phyloP scores from a whole-genome alignment of 2,113 vertebrate genomes.

The Capreolus pygargus region DNA sequence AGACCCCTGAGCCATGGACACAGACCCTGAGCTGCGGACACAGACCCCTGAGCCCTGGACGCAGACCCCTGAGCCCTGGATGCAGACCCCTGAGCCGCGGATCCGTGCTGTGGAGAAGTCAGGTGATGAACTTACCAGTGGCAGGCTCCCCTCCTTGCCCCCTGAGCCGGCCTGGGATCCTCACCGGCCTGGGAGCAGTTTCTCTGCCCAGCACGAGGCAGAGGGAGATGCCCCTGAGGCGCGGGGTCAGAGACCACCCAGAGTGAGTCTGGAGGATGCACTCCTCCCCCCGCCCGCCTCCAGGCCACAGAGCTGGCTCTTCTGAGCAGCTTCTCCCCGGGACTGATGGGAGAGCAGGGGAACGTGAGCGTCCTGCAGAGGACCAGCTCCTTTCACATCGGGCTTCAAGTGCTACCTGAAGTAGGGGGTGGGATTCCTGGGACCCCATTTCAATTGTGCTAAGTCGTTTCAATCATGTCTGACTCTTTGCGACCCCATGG shows the following conservation, averaged over 20 bases:
- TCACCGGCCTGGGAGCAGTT: fast-evolving
- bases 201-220: not conserved
- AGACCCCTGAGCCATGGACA: fast-evolving
- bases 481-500: not conserved
- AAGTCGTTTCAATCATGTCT: not conserved
- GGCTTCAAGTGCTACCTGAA: not conserved
- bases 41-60: too few relatives aligned
- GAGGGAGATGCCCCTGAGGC: fast-evolving
- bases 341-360: too few relatives aligned
- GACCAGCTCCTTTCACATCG: not conserved
- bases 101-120: fast-evolving
- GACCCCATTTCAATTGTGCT: not conserved
- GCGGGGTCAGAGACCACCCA: not conserved
- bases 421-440: not conserved
- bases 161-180: not conserved
- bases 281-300: fast-evolving
- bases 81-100: not conserved
- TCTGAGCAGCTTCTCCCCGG: not conserved
- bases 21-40: fast-evolving
- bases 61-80: too few relatives aligned
- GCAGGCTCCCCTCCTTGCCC: fast-evolving
- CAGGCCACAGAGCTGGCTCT: not conserved
- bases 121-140: fast-evolving
- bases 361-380: fast-evolving
- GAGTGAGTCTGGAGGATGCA: not conserved